Conservation (phyloP, 2,113 vertebrate species). For the Aviceda subcristata region DNA sequence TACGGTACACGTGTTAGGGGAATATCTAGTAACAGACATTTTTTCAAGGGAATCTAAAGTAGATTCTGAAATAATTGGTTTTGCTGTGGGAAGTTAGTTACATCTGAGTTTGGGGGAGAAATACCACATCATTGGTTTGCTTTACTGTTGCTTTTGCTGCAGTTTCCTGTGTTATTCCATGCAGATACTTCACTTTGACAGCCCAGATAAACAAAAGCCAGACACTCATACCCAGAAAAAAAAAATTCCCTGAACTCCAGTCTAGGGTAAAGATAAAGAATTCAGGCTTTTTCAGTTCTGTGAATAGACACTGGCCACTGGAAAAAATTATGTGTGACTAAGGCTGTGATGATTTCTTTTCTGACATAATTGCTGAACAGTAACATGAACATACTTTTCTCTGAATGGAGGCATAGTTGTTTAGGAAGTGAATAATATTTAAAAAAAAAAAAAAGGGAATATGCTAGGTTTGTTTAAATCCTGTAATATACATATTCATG, state of each 20-base stretch:
- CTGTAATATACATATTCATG: neutral
- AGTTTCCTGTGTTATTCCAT: constrained; percentile 70
- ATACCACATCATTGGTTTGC: constrained; percentile 23
- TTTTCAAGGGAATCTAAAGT: neutral
- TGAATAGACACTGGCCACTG: constrained; percentile 59
- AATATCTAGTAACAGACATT: neutral
- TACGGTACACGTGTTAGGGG: neutral
- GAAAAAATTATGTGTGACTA: constrained; percentile 53
- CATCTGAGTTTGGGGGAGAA: constrained; percentile 26
- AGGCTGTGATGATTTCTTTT: neutral
- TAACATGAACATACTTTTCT: neutral
- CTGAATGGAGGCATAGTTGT: neutral
- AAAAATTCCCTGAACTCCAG: constrained; percentile 72
- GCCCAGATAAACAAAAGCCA: constrained; percentile 77
- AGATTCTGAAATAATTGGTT: neutral
- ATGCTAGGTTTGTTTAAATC: neutral
- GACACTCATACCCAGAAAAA: constrained; percentile 58
- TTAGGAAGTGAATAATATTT: neutral
- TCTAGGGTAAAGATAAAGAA: constrained; percentile 73
- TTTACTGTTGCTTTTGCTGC: constrained; percentile 49
- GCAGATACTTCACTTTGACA: constrained; percentile 73
- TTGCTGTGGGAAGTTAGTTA: constrained; percentile 33
- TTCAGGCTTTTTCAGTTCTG: constrained; percentile 56
- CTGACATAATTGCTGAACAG: constrained; percentile 7
- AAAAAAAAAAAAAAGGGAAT: no score